Conservation (phyloP, 2,113 vertebrate species). For the Alexandromys fortis region DNA sequence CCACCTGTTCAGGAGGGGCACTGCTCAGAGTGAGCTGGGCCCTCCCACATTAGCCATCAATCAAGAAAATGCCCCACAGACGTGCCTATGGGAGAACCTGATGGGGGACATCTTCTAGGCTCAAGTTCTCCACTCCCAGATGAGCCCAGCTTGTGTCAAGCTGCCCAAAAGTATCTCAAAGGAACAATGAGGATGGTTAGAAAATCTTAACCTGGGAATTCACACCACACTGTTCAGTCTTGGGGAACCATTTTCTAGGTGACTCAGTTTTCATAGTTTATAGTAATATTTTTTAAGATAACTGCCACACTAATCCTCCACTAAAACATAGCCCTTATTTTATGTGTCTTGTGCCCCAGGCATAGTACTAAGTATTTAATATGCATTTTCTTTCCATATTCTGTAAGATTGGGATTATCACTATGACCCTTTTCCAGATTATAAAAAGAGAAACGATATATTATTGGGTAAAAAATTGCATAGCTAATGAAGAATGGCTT, state of each 20-base stretch:
- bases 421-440: neutral
- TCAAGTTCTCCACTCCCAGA: neutral
- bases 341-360: neutral
- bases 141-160: neutral
- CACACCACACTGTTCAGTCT: neutral
- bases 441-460: neutral
- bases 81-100: neutral
- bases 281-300: neutral
- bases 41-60: too few species aligned
- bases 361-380: neutral
- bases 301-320: neutral
- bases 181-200: neutral
- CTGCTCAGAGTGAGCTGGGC: neutral
- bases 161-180: neutral
- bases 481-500: neutral
- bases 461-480: neutral
- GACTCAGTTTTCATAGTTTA: neutral
- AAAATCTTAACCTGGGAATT: neutral
- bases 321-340: neutral
- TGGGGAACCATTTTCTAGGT: neutral
- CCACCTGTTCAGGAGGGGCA: neutral
- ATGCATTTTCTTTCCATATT: neutral
- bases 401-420: neutral
- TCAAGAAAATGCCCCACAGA: neutral
- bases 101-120: neutral